These are phyloP conservation scores for Scaptomyza hsui DNA, from an alignment of 1,140 invertebrate genomes.

Conservation along the genomic window DNA sequence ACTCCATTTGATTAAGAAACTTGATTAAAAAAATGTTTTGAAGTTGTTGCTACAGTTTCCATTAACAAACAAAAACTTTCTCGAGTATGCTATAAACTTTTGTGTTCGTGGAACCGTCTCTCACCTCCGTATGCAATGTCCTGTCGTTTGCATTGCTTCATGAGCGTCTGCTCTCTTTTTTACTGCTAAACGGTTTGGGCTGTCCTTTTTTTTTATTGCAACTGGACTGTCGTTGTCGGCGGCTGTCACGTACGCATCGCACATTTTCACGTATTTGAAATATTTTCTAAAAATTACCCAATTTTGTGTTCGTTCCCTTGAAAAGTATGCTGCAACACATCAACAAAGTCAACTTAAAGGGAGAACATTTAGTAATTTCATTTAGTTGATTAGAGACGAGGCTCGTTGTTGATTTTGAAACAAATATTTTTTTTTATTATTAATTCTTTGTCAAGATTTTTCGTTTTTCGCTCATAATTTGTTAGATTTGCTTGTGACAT, in stretches of 20 bases:
- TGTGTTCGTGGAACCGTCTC: background rate
- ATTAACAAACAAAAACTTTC: background rate
- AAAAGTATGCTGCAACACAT: slow-evolving; percentile 4
- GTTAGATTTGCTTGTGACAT: slow-evolving; percentile 54
- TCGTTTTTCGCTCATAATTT: slow-evolving; percentile 56
- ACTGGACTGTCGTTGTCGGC: slow-evolving; percentile 38
- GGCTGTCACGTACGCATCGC: slow-evolving; percentile 64
- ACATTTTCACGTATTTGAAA: slow-evolving; percentile 81
- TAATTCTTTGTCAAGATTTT: slow-evolving; percentile 65
- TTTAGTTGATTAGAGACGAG: background rate
- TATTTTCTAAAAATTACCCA: slow-evolving; percentile 82
- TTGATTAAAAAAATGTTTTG: background rate
- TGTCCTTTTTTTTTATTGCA: slow-evolving; percentile 54
- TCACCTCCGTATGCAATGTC: background rate
- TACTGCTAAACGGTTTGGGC: slow-evolving; percentile 68
- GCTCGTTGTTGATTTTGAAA: slow-evolving; percentile 68
- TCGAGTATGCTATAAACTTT: background rate
- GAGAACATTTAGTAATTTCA: background rate
- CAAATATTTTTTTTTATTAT: slow-evolving; percentile 70
- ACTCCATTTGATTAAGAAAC: no score
- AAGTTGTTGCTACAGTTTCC: background rate
- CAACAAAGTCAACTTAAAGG: no score
- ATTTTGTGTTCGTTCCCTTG: slow-evolving; percentile 58
- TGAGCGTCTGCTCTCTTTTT: slow-evolving; percentile 33
- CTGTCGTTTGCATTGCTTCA: slow-evolving; percentile 8